Evolutionary conservation across 2,113 vertebrate genomes (phyloP).

Genomic region (Isurus oxyrinchus): DNA sequence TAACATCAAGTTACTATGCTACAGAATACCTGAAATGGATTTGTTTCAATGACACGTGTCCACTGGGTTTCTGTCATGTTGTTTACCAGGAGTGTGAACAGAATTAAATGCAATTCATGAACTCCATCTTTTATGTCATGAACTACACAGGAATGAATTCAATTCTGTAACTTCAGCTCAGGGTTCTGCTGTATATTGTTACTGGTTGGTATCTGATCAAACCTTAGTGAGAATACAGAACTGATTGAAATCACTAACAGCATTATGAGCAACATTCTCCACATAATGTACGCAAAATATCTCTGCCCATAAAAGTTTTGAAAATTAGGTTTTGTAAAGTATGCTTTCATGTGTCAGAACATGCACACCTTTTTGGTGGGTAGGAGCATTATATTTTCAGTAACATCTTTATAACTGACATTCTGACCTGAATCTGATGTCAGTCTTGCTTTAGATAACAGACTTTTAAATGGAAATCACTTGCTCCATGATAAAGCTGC

Average conservation of each 20-base stretch:
- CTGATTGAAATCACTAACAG: not conserved
- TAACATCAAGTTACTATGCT: not conserved
- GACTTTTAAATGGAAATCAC: not conserved
- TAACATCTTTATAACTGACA: not conserved
- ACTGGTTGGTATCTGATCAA: not conserved
- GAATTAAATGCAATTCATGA: conserved; percentile 7
- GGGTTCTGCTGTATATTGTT: not conserved
- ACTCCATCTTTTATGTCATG: not conserved
- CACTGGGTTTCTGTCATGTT: not conserved
- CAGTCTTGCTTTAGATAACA: not conserved
- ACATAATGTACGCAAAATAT: not conserved
- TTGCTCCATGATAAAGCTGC: not conserved
- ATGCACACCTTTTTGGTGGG: not conserved
- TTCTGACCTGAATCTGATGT: not conserved
- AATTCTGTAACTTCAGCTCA: not conserved
- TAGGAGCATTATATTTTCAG: not conserved
- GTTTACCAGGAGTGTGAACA: not conserved
- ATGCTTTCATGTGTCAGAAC: not conserved
- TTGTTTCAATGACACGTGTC: not conserved
- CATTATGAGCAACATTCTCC: not conserved
- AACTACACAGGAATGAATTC: not conserved
- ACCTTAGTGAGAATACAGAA: not conserved
- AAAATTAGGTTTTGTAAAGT: not conserved
- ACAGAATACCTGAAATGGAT: not conserved
- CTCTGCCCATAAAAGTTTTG: not conserved